These are phyloP conservation scores for Oscheius sp. DNA, from an alignment of 2,888 invertebrate genomes.

Conservation along the genomic window DNA sequence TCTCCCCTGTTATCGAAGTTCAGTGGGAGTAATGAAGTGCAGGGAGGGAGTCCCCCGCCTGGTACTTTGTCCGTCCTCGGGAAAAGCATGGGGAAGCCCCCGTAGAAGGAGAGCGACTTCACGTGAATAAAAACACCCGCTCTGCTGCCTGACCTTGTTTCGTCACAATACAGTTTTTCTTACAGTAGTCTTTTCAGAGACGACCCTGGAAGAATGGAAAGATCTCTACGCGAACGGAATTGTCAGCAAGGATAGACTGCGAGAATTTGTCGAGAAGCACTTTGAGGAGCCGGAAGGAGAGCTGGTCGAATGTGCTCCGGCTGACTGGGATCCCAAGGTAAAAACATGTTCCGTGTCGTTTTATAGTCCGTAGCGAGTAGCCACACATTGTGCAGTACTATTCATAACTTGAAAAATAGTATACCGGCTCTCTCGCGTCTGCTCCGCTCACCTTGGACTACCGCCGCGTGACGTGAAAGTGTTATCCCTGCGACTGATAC, in stretches of 20 bases:
- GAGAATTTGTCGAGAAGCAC: slow-evolving; percentile 59
- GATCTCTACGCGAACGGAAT: slow-evolving; percentile 40
- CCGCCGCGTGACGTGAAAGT: no score
- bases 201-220: slow-evolving; percentile 58
- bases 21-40: not conserved
- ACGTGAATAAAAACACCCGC: slow-evolving; percentile 8
- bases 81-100: slow-evolving; percentile 11
- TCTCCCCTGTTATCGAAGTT: not conserved
- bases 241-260: slow-evolving; percentile 49
- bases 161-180: not conserved
- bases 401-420: slow-evolving; percentile 26
- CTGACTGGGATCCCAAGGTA: slow-evolving; percentile 58
- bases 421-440: not conserved
- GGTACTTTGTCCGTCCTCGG: slow-evolving; percentile 6
- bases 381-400: not conserved
- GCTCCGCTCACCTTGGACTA: no score
- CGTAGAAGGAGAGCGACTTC: slow-evolving; percentile 8
- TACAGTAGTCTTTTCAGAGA: slow-evolving; percentile 41
- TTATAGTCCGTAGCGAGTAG: not conserved
- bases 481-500: no score
- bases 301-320: slow-evolving; percentile 60
- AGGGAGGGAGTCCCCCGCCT: no score
- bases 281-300: slow-evolving; percentile 70
- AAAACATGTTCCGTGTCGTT: not conserved
- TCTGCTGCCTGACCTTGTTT: no score